A percentile compares a stretch with the other conserved stretches of the same genome.
These are phyloP conservation scores for Drosophila formosana DNA, from an alignment of 2,888 invertebrate species.

Conservation along the genomic window DNA sequence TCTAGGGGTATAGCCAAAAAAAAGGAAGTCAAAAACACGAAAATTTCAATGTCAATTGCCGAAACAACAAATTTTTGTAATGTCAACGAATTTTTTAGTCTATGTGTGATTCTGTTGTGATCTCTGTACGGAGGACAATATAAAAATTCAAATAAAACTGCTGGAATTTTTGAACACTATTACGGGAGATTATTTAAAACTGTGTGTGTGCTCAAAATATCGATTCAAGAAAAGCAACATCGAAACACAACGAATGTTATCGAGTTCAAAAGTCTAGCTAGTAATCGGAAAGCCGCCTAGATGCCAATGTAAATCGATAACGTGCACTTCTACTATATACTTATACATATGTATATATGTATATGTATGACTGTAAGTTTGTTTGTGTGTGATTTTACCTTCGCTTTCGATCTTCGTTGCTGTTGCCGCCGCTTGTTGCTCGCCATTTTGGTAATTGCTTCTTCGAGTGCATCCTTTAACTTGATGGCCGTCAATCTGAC, in stretches of 20 bases:
- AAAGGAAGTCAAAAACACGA: slow-evolving; percentile 27
- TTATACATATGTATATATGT: no score
- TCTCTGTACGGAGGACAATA: slow-evolving; percentile 16
- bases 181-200: slow-evolving; percentile 9
- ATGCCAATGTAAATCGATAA: neutral
- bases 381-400: neutral
- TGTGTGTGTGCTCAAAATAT: slow-evolving; percentile 5
- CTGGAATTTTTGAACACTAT: slow-evolving; percentile 17
- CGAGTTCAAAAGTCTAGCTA: neutral
- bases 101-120: neutral
- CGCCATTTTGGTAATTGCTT: slow-evolving; percentile 71
- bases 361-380: neutral
- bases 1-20: slow-evolving; percentile 24
- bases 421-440: slow-evolving; percentile 45
- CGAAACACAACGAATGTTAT: slow-evolving; percentile 5
- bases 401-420: slow-evolving; percentile 28
- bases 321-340: neutral
- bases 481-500: slow-evolving; percentile 58
- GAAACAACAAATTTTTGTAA: slow-evolving; percentile 35
- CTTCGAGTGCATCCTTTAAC: slow-evolving; percentile 69
- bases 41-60: slow-evolving; percentile 45
- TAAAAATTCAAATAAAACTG: slow-evolving; percentile 17
- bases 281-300: slow-evolving; percentile 7
- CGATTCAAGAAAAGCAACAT: slow-evolving; percentile 9
- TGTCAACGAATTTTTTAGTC: slow-evolving; percentile 28